Conservation (phyloP, 1,140 invertebrate species). For the Frieseomelitta varia region DNA sequence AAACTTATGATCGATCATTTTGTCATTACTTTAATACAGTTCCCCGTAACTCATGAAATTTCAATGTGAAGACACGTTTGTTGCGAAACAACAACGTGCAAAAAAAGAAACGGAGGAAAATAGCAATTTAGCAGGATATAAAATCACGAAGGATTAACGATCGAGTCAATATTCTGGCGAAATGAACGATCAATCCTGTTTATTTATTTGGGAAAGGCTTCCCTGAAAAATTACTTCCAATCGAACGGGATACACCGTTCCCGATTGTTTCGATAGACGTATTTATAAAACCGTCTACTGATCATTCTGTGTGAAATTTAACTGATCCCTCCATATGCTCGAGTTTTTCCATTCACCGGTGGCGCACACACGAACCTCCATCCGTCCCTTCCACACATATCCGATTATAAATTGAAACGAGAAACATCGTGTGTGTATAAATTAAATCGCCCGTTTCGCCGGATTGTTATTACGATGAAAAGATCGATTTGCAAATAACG, state of each 20-base stretch:
- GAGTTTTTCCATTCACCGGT: neutral
- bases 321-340: neutral
- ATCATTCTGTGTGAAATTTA: slow-evolving; percentile 19
- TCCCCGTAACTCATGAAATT: neutral
- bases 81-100: neutral
- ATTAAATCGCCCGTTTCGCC: slow-evolving; percentile 13
- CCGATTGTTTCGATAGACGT: neutral
- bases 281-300: slow-evolving; percentile 12
- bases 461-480: neutral
- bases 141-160: neutral
- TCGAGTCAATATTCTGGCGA: neutral
- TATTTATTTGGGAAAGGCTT: neutral
- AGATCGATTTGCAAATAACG: neutral
- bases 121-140: neutral
- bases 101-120: neutral
- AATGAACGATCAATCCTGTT: slow-evolving; percentile 1
- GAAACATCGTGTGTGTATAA: neutral
- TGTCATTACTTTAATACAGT: neutral
- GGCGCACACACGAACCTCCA: neutral
- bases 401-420: slow-evolving; percentile 11
- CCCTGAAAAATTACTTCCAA: neutral
- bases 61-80: neutral
- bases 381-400: neutral
- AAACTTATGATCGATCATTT: neutral
- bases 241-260: neutral